phyloP scores from a whole-genome alignment of 2,888 invertebrate species.

The Cheilosia soror region DNA sequence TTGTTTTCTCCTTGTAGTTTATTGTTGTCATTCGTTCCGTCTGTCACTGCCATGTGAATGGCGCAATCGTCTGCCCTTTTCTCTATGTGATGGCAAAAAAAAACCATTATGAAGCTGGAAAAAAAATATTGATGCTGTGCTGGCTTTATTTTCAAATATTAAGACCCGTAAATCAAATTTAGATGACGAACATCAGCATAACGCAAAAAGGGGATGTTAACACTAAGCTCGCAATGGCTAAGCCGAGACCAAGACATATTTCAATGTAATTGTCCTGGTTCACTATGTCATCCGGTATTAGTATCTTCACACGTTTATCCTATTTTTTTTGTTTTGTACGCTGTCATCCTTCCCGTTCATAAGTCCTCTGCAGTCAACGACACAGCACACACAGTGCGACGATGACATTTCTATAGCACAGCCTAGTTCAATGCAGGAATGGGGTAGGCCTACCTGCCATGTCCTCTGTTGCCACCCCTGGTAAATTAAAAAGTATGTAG shows the following conservation, averaged over 20 bases:
- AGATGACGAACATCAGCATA: background rate
- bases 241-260: conserved; percentile 3
- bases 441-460: conserved; percentile 2
- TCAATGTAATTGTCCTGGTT: conserved; percentile 1
- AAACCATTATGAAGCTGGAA: background rate
- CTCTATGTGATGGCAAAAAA: background rate
- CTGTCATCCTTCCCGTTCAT: background rate
- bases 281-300: conserved; percentile 30
- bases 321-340: conserved; percentile 3
- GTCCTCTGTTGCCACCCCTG: conserved; percentile 8
- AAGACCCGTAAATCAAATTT: conserved; percentile 9
- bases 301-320: conserved; percentile 7
- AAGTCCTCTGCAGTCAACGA: conserved; percentile 20
- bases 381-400: background rate
- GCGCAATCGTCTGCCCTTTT: background rate
- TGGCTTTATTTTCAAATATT: background rate
- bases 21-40: conserved; percentile 2
- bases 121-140: background rate
- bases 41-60: conserved; percentile 9
- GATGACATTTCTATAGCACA: conserved; percentile 1
- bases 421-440: background rate
- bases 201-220: background rate
- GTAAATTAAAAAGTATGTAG: conserved; percentile 59
- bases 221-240: background rate
- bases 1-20: background rate